These are phyloP conservation scores for Bombus haemorrhoidalis DNA, from an alignment of 1,140 invertebrate species.

Conservation along the genomic window DNA sequence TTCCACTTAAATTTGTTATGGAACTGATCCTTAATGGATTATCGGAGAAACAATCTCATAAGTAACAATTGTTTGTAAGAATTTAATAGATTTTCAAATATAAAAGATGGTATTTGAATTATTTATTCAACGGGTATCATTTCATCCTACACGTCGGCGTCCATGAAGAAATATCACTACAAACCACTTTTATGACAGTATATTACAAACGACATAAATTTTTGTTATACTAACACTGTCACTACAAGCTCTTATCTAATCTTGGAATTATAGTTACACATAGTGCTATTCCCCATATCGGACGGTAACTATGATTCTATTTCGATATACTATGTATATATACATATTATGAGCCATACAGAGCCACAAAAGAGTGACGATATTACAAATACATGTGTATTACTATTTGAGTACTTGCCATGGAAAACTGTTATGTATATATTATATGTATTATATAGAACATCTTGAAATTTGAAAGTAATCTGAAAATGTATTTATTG, in stretches of 20 bases:
- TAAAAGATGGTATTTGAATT: not conserved
- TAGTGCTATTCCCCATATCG: not conserved
- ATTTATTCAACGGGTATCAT: not conserved
- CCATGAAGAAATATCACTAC: not conserved
- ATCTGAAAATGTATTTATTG: no score
- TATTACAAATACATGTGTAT: not conserved
- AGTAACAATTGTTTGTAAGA: not conserved
- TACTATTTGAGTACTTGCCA: no score
- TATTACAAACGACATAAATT: slow-evolving; percentile 16
- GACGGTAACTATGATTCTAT: not conserved
- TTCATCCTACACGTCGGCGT: not conserved
- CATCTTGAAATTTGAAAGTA: no score
- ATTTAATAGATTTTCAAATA: no score
- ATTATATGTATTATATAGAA: no score
- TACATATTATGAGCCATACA: not conserved
- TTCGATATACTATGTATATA: not conserved
- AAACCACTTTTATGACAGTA: not conserved
- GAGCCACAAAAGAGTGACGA: not conserved
- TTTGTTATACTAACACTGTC: slow-evolving; percentile 8
- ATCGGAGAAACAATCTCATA: not conserved
- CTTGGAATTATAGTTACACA: slow-evolving; percentile 5
- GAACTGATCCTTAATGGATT: no score
- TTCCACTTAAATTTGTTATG: no score
- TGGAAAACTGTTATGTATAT: no score
- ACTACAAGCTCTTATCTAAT: slow-evolving; percentile 40